A percentile compares a stretch with the other conserved stretches of the same genome.
Conservation (phyloP, 2,888 invertebrate genomes). For the Achlya flavicornis region DNA sequence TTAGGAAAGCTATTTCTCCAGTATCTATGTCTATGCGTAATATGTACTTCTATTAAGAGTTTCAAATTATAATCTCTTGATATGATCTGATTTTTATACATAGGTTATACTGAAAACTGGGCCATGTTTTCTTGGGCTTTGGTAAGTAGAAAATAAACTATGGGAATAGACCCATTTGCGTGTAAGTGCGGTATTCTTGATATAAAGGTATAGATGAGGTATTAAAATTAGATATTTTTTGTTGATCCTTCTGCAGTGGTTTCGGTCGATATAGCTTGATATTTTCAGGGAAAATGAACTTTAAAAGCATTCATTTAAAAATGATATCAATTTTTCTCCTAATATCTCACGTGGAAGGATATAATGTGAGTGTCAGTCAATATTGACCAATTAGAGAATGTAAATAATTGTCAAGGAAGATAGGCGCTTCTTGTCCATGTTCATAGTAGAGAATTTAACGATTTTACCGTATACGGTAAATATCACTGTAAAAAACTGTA, state of each 20-base stretch:
- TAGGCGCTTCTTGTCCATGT: neutral
- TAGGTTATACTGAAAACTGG: too few relatives aligned
- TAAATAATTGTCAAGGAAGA: constrained; percentile 6
- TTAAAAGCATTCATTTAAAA: too few relatives aligned
- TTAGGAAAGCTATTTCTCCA: too few relatives aligned
- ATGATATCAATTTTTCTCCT: neutral
- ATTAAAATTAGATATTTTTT: neutral
- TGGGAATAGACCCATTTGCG: neutral
- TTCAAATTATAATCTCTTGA: too few relatives aligned
- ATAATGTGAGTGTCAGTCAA: constrained; percentile 1
- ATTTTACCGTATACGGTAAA: neutral
- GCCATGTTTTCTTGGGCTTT: neutral
- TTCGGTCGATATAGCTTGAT: neutral
- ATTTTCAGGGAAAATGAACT: too few relatives aligned
- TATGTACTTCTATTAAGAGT: too few relatives aligned
- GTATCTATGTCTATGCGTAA: too few relatives aligned
- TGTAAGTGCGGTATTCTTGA: neutral
- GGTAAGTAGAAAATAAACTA: neutral
- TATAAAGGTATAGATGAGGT: neutral
- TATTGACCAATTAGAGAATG: constrained; percentile 11
- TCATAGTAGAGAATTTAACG: neutral
- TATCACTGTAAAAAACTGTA: neutral
- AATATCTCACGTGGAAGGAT: neutral
- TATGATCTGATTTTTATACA: too few relatives aligned
- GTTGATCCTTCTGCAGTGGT: neutral